Base-by-base conservation (phyloP, 2,888 invertebrate species). In the Rhingia campestris region DNA sequence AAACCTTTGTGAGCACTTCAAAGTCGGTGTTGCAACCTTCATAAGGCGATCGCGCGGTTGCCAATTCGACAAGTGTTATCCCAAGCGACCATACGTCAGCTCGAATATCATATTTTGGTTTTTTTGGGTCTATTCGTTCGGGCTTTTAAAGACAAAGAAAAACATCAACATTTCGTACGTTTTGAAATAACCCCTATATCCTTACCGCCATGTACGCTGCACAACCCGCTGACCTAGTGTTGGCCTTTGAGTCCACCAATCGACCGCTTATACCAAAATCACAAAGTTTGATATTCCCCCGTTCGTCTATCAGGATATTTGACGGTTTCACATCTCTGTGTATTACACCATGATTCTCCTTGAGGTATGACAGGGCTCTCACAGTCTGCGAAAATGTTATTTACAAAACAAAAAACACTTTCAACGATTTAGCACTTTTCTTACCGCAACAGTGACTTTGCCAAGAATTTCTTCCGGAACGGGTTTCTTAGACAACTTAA, bases 31-130 rank as follows among this genome's bases (percentile, higher is more conserved):
- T 96, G 92, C 99, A 99, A 92, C 98, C 97, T 91, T 94, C 94
- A 92, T 97, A 97, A 0, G 99, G 99, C 91, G 98, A 99, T 87
- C 96, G 95, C 66, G 98, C 99, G 10, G 98, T 98, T 54, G 99
- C 99, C 89, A 99, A 93, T 93, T 99, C 99, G 64, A 99, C 97
- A 76, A 98, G 93, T 70, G 97, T 97, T 89, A 98, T 98, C 87
- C 99, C 99, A 87, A 99, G 93, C 87, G 98, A 98, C 99, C 99
- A 99, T 63, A 99, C 99, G 92, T 99, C 99, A 22, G 99, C 99
- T 88, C 99, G 94, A 90, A 99, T 98, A 92, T 99, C 99, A 92
- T 99, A 99, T 92, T 98, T 97, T 67, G 98, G 98, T 90, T 96
- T 95, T 81, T 95, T 94, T 32, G 98, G 98, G 92, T 98, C 98